These are phyloP conservation scores for Enteromius radiatus DNA, from an alignment of 2,797 vertebrate genomes.

Conservation along the genomic window DNA sequence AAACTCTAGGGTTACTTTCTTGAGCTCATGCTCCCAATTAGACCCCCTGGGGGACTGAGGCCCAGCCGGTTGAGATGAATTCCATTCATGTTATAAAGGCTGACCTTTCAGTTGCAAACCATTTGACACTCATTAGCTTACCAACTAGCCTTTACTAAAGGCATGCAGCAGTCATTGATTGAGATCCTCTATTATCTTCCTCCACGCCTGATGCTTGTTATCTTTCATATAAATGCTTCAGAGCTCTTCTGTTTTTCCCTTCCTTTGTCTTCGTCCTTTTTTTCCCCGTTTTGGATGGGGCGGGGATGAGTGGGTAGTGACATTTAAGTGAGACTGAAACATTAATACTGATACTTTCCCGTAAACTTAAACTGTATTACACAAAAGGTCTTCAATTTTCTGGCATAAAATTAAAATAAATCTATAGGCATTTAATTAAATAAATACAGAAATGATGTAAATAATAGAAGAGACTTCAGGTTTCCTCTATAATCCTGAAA, in stretches of 20 bases:
- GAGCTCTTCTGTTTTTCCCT: constrained; percentile 13
- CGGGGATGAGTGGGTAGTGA: constrained; percentile 33
- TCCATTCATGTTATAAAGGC: constrained; percentile 57
- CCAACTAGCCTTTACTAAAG: constrained; percentile 69
- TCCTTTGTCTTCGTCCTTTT: neutral
- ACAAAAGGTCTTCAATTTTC: neutral
- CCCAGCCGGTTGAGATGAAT: constrained; percentile 50
- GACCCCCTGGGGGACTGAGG: constrained; percentile 58
- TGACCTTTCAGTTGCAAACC: constrained; percentile 77
- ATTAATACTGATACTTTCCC: neutral
- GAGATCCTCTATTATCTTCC: constrained; percentile 65
- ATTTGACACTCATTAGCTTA: constrained; percentile 77
- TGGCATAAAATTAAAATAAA: constrained; percentile 15
- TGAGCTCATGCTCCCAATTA: constrained; percentile 65
- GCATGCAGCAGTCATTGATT: constrained; percentile 68
- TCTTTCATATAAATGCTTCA: constrained; percentile 57
- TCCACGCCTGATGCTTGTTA: constrained; percentile 57
- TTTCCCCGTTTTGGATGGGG: neutral
- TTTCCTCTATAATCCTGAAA: neutral
- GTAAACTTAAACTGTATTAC: neutral
- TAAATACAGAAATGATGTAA: neutral
- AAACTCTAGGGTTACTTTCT: constrained; percentile 8
- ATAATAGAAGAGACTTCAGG: neutral
- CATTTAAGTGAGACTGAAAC: constrained; percentile 52
- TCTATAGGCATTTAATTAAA: neutral